Percentiles rank a stretch among this genome's conserved stretches.
These are phyloP conservation scores for Nematostella vectensis DNA, from an alignment of 92 coral and sea anemone genomes.

Conservation along the genomic window DNA sequence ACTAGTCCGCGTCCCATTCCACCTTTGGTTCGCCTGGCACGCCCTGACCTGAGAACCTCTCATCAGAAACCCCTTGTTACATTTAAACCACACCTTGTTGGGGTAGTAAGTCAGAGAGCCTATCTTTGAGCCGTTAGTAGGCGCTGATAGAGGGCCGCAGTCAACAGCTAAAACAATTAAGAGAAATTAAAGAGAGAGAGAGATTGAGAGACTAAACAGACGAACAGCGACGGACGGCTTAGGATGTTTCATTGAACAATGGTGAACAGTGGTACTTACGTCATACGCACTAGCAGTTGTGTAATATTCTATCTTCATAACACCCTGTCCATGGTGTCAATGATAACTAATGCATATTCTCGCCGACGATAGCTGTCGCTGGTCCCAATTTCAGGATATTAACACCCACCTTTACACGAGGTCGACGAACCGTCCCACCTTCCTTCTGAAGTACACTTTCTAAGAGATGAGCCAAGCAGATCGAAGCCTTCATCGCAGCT, in stretches of 20 bases:
- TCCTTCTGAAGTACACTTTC: conserved; percentile 39
- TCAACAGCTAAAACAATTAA: conserved; percentile 19
- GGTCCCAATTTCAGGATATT: too few species aligned
- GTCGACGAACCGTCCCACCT: conserved; percentile 49
- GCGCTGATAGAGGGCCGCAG: conserved; percentile 24
- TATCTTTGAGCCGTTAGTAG: conserved; percentile 29
- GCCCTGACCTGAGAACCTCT: conserved; percentile 35
- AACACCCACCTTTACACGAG: conserved; percentile 30
- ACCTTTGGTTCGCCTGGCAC: conserved; percentile 27
- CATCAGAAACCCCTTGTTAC: conserved; percentile 34
- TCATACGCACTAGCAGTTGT: too few species aligned
- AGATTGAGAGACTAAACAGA: neutral
- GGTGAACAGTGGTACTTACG: too few species aligned
- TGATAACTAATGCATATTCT: too few species aligned
- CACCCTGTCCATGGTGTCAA: too few species aligned
- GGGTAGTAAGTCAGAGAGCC: conserved; percentile 32
- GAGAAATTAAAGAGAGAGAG: neutral
- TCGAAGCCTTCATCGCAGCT: conserved; percentile 57
- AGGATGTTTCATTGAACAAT: too few species aligned
- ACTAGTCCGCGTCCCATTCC: conserved; percentile 32
- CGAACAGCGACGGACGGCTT: neutral
- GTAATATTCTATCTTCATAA: too few species aligned
- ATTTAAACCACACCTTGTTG: conserved; percentile 19
- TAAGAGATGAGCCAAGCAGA: conserved; percentile 31
- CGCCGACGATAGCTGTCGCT: conserved; percentile 5